Percentiles rank a stretch among this genome's conserved stretches.
phyloP scores from a whole-genome alignment of 2,113 vertebrate genomes.

The Corapipo altera region DNA sequence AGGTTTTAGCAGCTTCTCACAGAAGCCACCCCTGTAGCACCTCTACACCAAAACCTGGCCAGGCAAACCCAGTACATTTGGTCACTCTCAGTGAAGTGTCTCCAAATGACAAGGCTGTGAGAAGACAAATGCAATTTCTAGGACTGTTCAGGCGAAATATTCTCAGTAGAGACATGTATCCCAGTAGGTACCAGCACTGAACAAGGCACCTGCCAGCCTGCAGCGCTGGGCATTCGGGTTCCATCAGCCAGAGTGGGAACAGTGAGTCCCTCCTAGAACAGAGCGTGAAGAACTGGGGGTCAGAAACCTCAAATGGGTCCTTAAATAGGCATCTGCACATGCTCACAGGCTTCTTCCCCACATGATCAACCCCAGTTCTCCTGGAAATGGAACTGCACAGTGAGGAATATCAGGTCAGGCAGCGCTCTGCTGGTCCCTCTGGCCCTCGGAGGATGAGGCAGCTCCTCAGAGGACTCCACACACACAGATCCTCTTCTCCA shows the following conservation, averaged over 20 bases:
- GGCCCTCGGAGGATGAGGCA: rapidly evolving
- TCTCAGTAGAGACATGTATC: background rate
- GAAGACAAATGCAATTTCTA: background rate
- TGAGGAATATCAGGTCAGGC: rapidly evolving
- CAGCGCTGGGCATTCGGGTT: background rate
- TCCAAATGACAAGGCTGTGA: background rate
- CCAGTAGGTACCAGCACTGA: background rate
- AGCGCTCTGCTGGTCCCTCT: background rate
- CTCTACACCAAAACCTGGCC: background rate
- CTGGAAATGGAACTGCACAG: rapidly evolving
- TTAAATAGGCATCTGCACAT: background rate
- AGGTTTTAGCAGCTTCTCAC: background rate
- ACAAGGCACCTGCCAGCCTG: background rate
- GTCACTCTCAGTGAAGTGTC: background rate
- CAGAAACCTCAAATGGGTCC: background rate
- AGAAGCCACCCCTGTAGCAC: background rate
- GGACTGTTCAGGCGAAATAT: background rate
- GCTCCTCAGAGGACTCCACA: background rate
- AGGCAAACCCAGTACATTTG: background rate
- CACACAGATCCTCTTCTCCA: background rate
- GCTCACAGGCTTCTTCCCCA: background rate
- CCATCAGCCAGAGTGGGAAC: background rate
- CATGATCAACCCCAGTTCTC: background rate
- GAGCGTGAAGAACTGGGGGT: background rate
- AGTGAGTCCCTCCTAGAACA: rapidly evolving